Base-by-base conservation (phyloP, 2,888 invertebrate species). In the Carcina quercana region DNA sequence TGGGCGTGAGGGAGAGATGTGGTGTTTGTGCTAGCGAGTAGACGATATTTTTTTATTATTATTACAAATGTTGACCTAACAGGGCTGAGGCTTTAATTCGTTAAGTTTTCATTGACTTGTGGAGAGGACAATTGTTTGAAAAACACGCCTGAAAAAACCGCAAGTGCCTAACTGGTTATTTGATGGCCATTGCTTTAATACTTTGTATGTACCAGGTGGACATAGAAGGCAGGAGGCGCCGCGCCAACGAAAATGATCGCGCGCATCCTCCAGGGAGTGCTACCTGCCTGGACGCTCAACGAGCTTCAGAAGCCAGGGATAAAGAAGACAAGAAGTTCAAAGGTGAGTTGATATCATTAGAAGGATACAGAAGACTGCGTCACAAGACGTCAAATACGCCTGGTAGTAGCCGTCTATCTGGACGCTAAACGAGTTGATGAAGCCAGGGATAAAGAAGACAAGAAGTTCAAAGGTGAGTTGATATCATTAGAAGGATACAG, bases 231-330 rank as follows among this genome's bases (percentile, higher is more conserved):
- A 30, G 24, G 1, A 59, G 47, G 34, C 69, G 82, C 0, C 61
- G 58, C 1, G 80, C 79, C 0, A 31, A 43, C 0, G 80, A 80
- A 39, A 25, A 29, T 1, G 66, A 65, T 19, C 54, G 82, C 3
- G 59, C 57, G 28, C 82, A 82, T 21, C 82, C 80, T 1, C 80
- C 82, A 0, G 82, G 80, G 3, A 59, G 61, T 24, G 50, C 61
- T 19, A 74, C 80, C 0, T 82, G 82, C 20, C 24, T 59, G 0
- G 80, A 80, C 50, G 76, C 75, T 0, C 67, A 70, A 35, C 38
- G 79, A 2, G 78, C 71, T 2, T 38, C 69, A 0, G 67, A 72
- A 0, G 50, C 45, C 35, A 48, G 52, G 7, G 65, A 84, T 45
- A 60, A 61, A 44, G 68, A 62, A 0, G 47, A 60, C n/a, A 35